phyloP scores from a whole-genome alignment of 2,888 invertebrate species.

The Prenolepis imparis region DNA sequence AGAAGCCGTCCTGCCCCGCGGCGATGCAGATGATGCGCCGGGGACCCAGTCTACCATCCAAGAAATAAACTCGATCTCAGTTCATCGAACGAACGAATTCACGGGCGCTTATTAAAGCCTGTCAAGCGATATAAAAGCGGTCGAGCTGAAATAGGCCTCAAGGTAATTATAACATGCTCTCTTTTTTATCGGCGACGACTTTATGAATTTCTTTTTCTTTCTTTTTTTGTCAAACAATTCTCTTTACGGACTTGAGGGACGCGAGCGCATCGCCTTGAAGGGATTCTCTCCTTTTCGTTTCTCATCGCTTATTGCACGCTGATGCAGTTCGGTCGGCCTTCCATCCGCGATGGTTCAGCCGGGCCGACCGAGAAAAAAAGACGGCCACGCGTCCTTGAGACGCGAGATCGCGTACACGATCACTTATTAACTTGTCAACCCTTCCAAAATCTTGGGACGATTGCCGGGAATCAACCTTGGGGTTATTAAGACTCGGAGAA shows the following conservation, averaged over 20 bases:
- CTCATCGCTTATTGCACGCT: conserved; percentile 26
- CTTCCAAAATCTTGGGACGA: conserved; percentile 68
- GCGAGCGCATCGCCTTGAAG: conserved; percentile 75
- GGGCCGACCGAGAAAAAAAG: conserved; percentile 55
- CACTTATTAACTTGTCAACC: conserved; percentile 72
- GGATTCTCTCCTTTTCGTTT: conserved; percentile 65
- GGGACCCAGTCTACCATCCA: not conserved
- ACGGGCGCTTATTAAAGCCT: conserved; percentile 25
- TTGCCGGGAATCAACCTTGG: conserved; percentile 41
- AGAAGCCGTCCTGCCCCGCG: not conserved
- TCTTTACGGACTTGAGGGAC: conserved; percentile 30
- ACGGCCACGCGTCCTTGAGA: conserved; percentile 67
- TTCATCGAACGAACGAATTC: conserved; percentile 28
- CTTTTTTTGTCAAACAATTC: conserved; percentile 32
- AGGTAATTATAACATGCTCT: conserved; percentile 30
- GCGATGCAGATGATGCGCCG: conserved; percentile 11
- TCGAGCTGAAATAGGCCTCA: conserved; percentile 31
- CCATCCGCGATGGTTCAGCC: conserved; percentile 59
- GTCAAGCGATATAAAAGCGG: conserved; percentile 8
- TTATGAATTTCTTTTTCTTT: conserved; percentile 25
- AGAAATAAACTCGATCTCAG: not conserved
- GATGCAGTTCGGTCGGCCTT: conserved; percentile 66
- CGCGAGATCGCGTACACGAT: conserved; percentile 63
- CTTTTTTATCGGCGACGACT: conserved; percentile 32
- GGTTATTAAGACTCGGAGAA: conserved; percentile 32